Evolutionary conservation across 2,797 vertebrate genomes (phyloP), one percentile per base, ranked within the genome.

Genomic region (Myotis findleyi): DNA sequence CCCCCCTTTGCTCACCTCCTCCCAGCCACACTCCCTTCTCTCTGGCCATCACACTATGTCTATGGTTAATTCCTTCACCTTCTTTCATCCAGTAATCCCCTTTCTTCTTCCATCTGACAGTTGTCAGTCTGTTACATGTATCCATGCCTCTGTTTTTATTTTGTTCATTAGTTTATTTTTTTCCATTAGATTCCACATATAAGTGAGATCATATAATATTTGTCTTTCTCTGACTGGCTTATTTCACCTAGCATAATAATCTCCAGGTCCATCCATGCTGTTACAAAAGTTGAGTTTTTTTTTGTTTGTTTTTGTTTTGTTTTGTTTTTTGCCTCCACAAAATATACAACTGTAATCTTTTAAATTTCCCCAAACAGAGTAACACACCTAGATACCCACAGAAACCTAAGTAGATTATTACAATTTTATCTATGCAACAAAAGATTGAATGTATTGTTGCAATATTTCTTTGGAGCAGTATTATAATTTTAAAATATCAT

Each of bases 401-500:
- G 41, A 66, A 93, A 91, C 77, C 4, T 62, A 17, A 51, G 18
- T 62, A 68, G 30, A 87, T 71, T 66, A 18, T 76, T 93, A 14
- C 0, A n/a, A 25, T 69, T 94, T n/a, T 77, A 72, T 69, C 18
- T 57, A 57, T 10, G 21, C 7, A 30, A 11, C 44, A 72, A 36
- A 93, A 72, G 13, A 41, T 16, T 13, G 10, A 44, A 2, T 30
- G 5, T 21, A 72, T 27, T 84, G 8, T 41, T 87, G 12, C 21
- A 38, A n/a, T 93, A 73, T 77, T 73, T 84, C 33, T 85, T 88
- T 85, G 14, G 12, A 81, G 11, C 44, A 33, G 4, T 44, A 16
- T 88, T 71, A 55, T 33, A 91, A 80, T 66, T 93, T 88, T 68
- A 13, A 88, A 88, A 84, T 6, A 38, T 53, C 7, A 79, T 55